These are phyloP conservation scores for Orchestes rusci DNA, from an alignment of 2,888 invertebrate species.

Conservation along the genomic window DNA sequence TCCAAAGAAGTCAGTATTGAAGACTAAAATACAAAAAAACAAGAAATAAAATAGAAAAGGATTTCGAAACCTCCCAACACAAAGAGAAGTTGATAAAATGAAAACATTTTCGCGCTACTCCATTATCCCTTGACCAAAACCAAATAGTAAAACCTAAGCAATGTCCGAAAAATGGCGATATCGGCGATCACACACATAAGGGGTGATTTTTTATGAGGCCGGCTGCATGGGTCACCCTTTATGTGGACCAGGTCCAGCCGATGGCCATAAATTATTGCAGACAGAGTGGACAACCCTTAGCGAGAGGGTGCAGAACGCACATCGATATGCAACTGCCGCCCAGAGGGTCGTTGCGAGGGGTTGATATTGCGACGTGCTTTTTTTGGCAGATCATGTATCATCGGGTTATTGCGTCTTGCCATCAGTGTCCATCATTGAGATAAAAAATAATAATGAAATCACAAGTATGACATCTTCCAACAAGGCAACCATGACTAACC, in stretches of 20 bases:
- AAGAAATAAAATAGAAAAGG: too few species aligned
- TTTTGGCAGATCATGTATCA: conserved; percentile 19
- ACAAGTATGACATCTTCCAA: too few species aligned
- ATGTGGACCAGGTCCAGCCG: conserved; percentile 39
- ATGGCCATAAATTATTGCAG: conserved; percentile 26
- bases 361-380: conserved; percentile 19
- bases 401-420: conserved; percentile 13
- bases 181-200: conserved; percentile 17
- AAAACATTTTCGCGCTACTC: too few species aligned
- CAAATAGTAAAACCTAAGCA: too few species aligned
- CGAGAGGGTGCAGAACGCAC: conserved; percentile 17
- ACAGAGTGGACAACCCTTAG: conserved; percentile 24
- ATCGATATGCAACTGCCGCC: conserved; percentile 23
- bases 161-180: conserved; percentile 35
- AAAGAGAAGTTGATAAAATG: too few species aligned
- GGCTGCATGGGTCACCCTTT: conserved; percentile 32
- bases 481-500: too few species aligned
- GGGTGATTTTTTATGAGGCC: conserved; percentile 39
- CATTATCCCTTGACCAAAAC: too few species aligned
- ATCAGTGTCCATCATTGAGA: too few species aligned
- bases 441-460: too few species aligned
- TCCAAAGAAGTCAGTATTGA: too few species aligned
- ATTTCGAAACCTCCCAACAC: too few species aligned
- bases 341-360: conserved; percentile 21
- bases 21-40: too few species aligned